Conservation (phyloP, 2,888 invertebrate species). For the Agriopis leucophaearia region DNA sequence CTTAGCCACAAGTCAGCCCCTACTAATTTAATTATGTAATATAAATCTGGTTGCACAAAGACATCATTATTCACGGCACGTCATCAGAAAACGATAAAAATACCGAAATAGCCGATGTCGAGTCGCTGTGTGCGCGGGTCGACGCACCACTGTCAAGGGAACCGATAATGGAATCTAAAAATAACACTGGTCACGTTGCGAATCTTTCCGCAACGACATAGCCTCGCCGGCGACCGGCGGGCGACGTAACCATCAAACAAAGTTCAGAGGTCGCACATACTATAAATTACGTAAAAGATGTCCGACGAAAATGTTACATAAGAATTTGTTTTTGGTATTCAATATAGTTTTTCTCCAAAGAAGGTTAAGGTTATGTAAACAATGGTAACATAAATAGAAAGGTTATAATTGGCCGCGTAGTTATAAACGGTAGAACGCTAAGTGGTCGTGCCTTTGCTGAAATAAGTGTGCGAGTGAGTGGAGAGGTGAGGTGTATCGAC, state of each 20-base stretch:
- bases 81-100: slow-evolving; percentile 44
- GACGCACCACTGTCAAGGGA: slow-evolving; percentile 39
- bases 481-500: neutral
- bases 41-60: slow-evolving; percentile 33
- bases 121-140: slow-evolving; percentile 36
- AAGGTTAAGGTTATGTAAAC: slow-evolving; percentile 26
- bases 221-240: neutral
- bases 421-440: slow-evolving; percentile 21
- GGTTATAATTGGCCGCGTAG: slow-evolving; percentile 29
- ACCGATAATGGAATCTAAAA: slow-evolving; percentile 40
- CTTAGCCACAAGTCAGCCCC: too few relatives aligned
- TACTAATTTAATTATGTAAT: neutral
- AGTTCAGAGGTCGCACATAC: slow-evolving; percentile 5
- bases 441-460: slow-evolving; percentile 25
- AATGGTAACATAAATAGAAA: slow-evolving; percentile 36
- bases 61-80: slow-evolving; percentile 38
- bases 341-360: slow-evolving; percentile 2
- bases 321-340: neutral
- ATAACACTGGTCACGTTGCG: slow-evolving; percentile 36
- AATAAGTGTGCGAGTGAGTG: slow-evolving; percentile 33
- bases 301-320: slow-evolving; percentile 8
- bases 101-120: slow-evolving; percentile 38
- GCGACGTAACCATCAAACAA: slow-evolving; percentile 11
- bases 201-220: slow-evolving; percentile 5
- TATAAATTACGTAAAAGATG: neutral